Evolutionary conservation across 1,140 invertebrate species (phyloP).

Genomic region (Magallana gigas): DNA sequence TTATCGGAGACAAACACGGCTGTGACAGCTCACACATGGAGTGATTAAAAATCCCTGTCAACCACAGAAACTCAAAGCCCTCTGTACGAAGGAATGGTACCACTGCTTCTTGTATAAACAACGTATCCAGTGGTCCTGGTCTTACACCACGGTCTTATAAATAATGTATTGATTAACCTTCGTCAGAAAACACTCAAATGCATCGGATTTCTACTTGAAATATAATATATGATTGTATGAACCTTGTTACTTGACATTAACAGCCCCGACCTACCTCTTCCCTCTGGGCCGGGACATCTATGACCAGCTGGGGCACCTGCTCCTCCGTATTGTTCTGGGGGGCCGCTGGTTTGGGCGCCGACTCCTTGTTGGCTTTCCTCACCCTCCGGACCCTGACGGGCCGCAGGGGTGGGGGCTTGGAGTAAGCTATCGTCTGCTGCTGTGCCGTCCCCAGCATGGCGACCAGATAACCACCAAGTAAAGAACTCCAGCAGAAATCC

Average conservation of each 20-base stretch:
- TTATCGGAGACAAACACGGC: not conserved
- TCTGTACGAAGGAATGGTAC: no score
- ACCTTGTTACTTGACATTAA: no score
- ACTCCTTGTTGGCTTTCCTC: not conserved
- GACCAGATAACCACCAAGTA: not conserved
- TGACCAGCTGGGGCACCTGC: not conserved
- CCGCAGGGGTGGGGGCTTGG: not conserved
- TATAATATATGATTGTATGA: no score
- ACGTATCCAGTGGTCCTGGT: no score
- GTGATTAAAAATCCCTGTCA: not conserved
- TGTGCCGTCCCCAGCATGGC: slow-evolving; percentile 18
- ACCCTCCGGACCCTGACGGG: not conserved
- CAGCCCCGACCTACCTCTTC: not conserved
- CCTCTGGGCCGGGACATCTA: slow-evolving; percentile 2
- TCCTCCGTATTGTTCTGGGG: not conserved
- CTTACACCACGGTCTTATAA: no score
- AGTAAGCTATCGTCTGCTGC: not conserved
- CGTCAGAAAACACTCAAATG: no score
- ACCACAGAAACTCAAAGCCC: no score
- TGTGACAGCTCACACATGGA: not conserved
- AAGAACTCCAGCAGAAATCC: not conserved
- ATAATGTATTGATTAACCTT: no score
- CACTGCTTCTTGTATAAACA: no score
- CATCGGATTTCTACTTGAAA: no score
- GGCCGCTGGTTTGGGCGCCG: not conserved